Base-by-base conservation (phyloP, 1,140 invertebrate species). In the Sipha flava region DNA sequence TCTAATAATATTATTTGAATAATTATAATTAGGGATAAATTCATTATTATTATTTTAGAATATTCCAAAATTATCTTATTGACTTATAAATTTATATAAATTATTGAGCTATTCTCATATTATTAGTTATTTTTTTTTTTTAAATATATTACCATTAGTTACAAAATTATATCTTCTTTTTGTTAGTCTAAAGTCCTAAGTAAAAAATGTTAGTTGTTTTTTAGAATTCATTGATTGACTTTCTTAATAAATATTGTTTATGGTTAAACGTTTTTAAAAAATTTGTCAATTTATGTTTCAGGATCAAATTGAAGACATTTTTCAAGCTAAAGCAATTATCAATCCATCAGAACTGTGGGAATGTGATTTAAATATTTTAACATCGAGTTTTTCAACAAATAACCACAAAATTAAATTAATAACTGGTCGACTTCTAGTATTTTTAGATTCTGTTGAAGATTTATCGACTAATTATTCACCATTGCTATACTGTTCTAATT, bases 381-480 rank as follows among this genome's bases (percentile, higher is more conserved):
- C 73, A 43, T 3, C 34, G 23, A 10, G n/a, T 40, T 18, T 77
- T 77, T 57, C 34, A 37, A 57, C 40, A 57, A 37, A 12, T 52
- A 57, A 77, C 37, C n/a, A 14, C 21, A 77, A 40, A 23, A 70
- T n/a, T 14, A 70, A 47, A 29, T 29, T 26, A 26, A 57, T 77
- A 7, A 57, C 52, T 40, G 37, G 73, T 29, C 73, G 73, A 5
- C 52, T 77, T 43, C 49, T 26, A 57, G 12, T 77, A 37, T 31
- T 57, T 40, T 77, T 77, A 40, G 73, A 77, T 57, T 77, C 73
- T 40, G 23, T 77, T 26, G 73, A 77, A 77, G 34, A 77, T 40
- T 40, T 77, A 9, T 18, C 34, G 0, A 29, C n/a, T 1, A 77
- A 54, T 59, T 77, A 77, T 77, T 77, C 73, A 10, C 73, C 73